Evolutionary conservation across 2,797 vertebrate genomes (phyloP), one percentile per base, ranked within the genome.

Genomic region (Florisuga fusca): DNA sequence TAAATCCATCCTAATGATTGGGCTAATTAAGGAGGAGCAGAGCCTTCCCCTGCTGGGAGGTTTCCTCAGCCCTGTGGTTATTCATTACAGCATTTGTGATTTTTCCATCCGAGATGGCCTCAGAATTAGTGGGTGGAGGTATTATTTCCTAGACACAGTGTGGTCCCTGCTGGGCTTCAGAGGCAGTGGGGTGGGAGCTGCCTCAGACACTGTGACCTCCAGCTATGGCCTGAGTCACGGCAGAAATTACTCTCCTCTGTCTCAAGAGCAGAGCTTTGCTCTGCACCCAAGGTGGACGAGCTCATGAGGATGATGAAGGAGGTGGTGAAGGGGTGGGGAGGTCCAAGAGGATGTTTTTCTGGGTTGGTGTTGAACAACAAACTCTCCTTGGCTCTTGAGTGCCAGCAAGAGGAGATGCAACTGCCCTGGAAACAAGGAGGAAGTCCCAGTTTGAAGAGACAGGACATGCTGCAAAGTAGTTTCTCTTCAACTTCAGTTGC

Each of bases 41-140:
- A 89, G 54, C 29, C 61, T 78, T 73, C 12, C 62, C 84, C 78
- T 0, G 1, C 13, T 73, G 57, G 61, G 64, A 91, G 36, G 33
- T 84, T 94, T 91, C 72, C 91, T 91, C 75, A 80, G 48, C 63
- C 71, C 67, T 3, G 19, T 53, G 84, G 71, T 95, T 84, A 53
- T 72, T 88, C 89, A 62, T 67, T 72, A 61, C 3, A 69, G 48
- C 33, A 7, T 86, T 74, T 63, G 34, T 13, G 15, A 75, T 90
- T 94, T 46, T 87, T 94, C 87, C 3, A 0, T 62, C 58, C 50
- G 54, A 90, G 62, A 33, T 46, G 77, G 41, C 54, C 53, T 51
- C 55, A 27, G 90, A 83, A 80, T 87, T 48, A 46, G 23, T 17
- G 73, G 33, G 20, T 64, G 81, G 74, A 82, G 78, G 59, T 53